Evolutionary conservation across 1,140 invertebrate species (phyloP).

Genomic region (Liolophura sinensis): DNA sequence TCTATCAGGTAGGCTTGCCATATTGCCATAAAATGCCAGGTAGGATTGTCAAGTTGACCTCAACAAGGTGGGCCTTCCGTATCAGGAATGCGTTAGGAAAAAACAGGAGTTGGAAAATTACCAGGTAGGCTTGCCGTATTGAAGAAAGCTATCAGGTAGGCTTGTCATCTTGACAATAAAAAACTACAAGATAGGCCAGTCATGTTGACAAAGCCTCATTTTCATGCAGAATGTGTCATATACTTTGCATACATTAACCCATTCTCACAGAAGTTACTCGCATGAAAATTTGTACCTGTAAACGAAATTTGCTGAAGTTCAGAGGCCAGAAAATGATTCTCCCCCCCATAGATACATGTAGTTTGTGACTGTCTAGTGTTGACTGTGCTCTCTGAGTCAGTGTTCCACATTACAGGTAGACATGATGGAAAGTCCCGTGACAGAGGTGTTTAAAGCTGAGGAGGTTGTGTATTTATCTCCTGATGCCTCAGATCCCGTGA

Average conservation of each 20-base stretch:
- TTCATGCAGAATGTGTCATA: neutral
- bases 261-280: neutral
- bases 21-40: no score
- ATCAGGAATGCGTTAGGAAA: constrained; percentile 33
- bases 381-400: neutral
- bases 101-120: constrained; percentile 39
- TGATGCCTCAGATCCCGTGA: constrained; percentile 43
- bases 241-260: neutral
- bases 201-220: no score
- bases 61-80: constrained; percentile 25
- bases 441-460: constrained; percentile 38
- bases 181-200: no score
- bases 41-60: no score
- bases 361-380: neutral
- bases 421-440: constrained; percentile 25
- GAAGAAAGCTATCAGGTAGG: no score
- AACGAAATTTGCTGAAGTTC: no score
- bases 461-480: constrained; percentile 53
- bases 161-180: no score
- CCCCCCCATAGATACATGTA: no score
- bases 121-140: constrained; percentile 19
- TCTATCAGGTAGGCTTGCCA: no score
- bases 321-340: no score
- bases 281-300: no score
- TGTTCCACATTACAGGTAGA: constrained; percentile 30